Evolutionary conservation across 2,797 vertebrate genomes (phyloP), one percentile per base, ranked within the genome.

Genomic region (Hydrophis major): DNA sequence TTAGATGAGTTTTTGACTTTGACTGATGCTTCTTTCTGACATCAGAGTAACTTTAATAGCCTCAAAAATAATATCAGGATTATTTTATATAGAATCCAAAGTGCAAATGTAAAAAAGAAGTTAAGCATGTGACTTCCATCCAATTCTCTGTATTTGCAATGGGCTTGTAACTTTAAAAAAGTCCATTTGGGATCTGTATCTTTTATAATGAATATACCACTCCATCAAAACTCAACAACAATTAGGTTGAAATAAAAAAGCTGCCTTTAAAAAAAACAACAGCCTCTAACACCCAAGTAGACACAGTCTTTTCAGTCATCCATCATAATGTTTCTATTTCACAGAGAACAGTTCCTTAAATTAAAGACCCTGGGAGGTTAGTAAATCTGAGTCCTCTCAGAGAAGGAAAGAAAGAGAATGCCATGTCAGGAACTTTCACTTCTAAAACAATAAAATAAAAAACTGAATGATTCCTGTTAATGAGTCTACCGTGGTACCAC

Each of bases 141-240:
- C 63, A 1, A 0, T 6, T 60, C 0, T 56, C 18, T 20, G n/a
- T 4, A 37, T 56, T 28, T 18, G 83, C 86, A 12, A 92, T 56
- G 92, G 16, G 55, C 1, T 78, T 47, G 60, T 4, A 60, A 8
- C 20, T 93, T 95, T 89, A 37, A 87, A 55, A 13, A 63, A 89
- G 83, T 92, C 86, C 0, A 91, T 20, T 16, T 87, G 91, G 91
- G 22, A 53, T 86, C n/a, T 94, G 66, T 91, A 91, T 83, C 90
- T 88, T 53, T 20, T 20, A 88, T 37, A 92, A 90, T 4, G 94
- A 95, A 95, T 90, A 57, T 53, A 57, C 28, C 69, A 94, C 89
- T 37, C 28, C 3, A 69, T 91, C 60, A 11, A 90, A 93, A 94
- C 5, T 57, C 0, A 32, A 92, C 28, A 63, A 6, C 4, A 93